These are phyloP conservation scores for Sphaerophoria taeniata DNA, from an alignment of 2,888 invertebrate genomes.

Conservation along the genomic window DNA sequence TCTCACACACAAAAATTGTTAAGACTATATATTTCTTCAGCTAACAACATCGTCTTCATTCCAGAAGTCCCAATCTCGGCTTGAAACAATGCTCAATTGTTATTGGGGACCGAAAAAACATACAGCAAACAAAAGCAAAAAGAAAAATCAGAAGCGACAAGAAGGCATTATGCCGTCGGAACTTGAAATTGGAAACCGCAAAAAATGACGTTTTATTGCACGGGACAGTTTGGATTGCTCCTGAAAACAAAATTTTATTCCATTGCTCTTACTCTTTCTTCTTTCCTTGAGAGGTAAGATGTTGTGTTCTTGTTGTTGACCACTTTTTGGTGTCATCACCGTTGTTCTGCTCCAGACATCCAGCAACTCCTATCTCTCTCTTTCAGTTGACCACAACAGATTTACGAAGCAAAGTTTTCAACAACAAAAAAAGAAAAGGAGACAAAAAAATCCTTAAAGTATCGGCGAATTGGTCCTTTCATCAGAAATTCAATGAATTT, in stretches of 20 bases:
- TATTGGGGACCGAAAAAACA: conserved; percentile 46
- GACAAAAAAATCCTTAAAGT: neutral
- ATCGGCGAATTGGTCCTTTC: conserved; percentile 70
- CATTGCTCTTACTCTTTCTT: neutral
- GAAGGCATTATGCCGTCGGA: conserved; percentile 66
- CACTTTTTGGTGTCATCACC: conserved; percentile 69
- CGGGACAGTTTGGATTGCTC: conserved; percentile 72
- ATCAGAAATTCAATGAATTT: conserved; percentile 74
- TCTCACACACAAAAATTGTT: conserved; percentile 53
- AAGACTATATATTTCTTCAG: conserved; percentile 52
- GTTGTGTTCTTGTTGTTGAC: conserved; percentile 37
- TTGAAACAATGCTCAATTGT: conserved; percentile 63
- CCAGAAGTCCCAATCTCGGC: conserved; percentile 34
- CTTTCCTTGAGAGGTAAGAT: too few relatives aligned
- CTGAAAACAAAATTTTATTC: conserved; percentile 14
- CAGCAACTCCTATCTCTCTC: neutral
- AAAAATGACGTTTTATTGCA: conserved; percentile 74
- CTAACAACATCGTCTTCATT: conserved; percentile 36
- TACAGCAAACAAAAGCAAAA: conserved; percentile 4
- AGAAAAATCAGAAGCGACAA: neutral
- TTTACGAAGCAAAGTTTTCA: neutral
- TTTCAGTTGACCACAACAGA: neutral
- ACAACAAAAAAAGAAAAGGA: conserved; percentile 3
- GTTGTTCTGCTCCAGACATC: conserved; percentile 40
- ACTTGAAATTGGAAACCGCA: conserved; percentile 53